phyloP scores from a whole-genome alignment of 2,888 invertebrate species.

The Volucella bombylans region DNA sequence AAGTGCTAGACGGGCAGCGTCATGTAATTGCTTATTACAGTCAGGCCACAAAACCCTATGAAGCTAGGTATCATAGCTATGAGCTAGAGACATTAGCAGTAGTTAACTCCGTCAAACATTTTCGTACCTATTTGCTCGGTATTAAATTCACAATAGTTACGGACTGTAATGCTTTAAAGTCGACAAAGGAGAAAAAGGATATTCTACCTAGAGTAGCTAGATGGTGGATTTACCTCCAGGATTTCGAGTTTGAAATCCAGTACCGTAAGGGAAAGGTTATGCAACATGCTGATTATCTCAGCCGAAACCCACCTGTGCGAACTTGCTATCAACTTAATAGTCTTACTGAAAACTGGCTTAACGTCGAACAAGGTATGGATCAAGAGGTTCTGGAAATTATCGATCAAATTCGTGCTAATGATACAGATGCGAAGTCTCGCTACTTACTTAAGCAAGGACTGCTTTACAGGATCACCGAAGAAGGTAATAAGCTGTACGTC shows the following conservation, averaged over 20 bases:
- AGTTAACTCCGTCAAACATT: conserved; percentile 3
- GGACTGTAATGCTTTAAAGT: conserved; percentile 20
- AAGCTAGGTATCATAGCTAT: no score
- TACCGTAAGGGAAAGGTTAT: conserved; percentile 45
- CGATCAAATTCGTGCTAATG: neutral
- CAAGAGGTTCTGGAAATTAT: conserved; percentile 18
- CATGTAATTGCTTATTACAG: no score
- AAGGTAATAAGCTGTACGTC: conserved; percentile 1
- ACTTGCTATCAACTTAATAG: conserved; percentile 18
- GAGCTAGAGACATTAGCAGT: conserved; percentile 10
- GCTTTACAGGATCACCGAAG: conserved; percentile 2
- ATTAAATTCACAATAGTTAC: conserved; percentile 24
- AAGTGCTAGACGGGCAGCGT: no score
- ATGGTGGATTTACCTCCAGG: conserved; percentile 46
- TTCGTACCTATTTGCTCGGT: neutral
- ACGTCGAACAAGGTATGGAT: conserved; percentile 9
- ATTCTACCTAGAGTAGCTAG: conserved; percentile 40
- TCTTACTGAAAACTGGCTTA: conserved; percentile 21
- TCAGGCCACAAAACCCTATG: no score
- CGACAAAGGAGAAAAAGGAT: conserved; percentile 34
- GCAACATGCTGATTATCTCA: conserved; percentile 36
- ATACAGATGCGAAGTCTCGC: neutral
- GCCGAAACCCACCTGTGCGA: conserved; percentile 33
- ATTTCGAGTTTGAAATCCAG: conserved; percentile 39
- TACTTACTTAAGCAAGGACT: neutral